Percentiles rank a stretch among this genome's conserved stretches.
Conservation (phyloP, 2,888 invertebrate genomes). For the Drosophila stalkeri region DNA sequence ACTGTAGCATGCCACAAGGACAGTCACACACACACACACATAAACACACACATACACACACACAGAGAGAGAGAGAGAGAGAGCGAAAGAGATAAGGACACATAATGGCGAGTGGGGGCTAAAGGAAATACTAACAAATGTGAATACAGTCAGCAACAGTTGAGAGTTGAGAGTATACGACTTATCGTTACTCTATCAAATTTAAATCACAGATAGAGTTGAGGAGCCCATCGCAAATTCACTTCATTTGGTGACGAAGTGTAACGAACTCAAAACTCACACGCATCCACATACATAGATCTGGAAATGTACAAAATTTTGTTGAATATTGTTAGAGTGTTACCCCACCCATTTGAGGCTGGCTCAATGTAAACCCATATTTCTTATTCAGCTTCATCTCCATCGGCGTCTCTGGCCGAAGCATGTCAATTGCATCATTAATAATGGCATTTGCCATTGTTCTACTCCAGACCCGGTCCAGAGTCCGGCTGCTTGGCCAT, state of each 20-base stretch:
- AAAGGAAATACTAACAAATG: conserved; percentile 2
- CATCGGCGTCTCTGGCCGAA: conserved; percentile 23
- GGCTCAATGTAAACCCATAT: conserved; percentile 43
- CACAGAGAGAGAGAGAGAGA: background rate
- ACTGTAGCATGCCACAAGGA: conserved; percentile 29
- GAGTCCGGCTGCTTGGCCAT: conserved; percentile 15
- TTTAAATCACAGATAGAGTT: too few species aligned
- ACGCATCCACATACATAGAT: background rate
- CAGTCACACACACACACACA: background rate
- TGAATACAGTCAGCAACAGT: background rate
- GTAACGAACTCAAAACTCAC: background rate
- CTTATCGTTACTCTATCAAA: background rate
- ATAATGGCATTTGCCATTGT: conserved; percentile 63
- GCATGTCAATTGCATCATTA: conserved; percentile 78
- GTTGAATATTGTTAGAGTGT: conserved; percentile 33
- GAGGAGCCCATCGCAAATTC: background rate
- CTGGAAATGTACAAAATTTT: conserved; percentile 38
- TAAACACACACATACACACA: too few species aligned
- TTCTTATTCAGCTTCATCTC: conserved; percentile 33
- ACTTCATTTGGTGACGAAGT: background rate
- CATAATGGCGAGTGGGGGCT: conserved; percentile 17
- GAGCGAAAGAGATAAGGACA: too few species aligned
- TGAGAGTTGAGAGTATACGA: conserved; percentile 8
- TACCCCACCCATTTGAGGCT: conserved; percentile 10
- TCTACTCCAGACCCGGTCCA: conserved; percentile 7